These are phyloP conservation scores for Pseudolycoriella hygida DNA, from an alignment of 2,888 invertebrate species.

Conservation along the genomic window DNA sequence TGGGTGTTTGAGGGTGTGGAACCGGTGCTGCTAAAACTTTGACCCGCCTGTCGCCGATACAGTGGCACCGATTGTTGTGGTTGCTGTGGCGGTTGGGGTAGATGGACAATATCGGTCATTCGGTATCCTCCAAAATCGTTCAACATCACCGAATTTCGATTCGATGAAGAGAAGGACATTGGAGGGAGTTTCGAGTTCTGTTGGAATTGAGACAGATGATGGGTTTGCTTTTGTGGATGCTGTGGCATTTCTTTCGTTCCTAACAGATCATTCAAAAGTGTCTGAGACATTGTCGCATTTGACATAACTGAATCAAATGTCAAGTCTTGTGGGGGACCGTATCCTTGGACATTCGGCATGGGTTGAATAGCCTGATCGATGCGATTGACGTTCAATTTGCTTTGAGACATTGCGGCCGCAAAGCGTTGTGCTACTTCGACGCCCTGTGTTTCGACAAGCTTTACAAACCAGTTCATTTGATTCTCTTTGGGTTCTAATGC, in stretches of 20 bases:
- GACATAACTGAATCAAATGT: constrained; percentile 28
- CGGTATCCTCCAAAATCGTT: constrained; percentile 6
- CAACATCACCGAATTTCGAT: constrained; percentile 3
- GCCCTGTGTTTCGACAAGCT: constrained; percentile 34
- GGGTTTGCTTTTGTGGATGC: constrained; percentile 8
- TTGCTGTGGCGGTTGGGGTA: constrained; percentile 13
- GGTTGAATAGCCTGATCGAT: constrained; percentile 7
- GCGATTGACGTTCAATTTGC: constrained; percentile 9
- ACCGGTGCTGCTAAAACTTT: constrained; percentile 15
- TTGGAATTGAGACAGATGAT: constrained; percentile 6
- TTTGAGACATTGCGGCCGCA: constrained; percentile 21
- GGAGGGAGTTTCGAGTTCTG: constrained; percentile 18
- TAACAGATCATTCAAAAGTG: constrained; percentile 24
- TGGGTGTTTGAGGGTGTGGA: neutral
- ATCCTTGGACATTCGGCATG: constrained; percentile 9
- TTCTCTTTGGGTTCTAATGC: constrained; percentile 33
- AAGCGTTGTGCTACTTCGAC: constrained; percentile 38
- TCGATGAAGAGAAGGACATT: constrained; percentile 9
- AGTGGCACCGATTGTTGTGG: constrained; percentile 28
- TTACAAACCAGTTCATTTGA: constrained; percentile 37
- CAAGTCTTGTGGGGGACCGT: constrained; percentile 28
- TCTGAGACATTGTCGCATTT: constrained; percentile 26
- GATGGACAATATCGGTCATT: constrained; percentile 11
- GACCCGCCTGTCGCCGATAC: constrained; percentile 29
- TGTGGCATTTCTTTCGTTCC: constrained; percentile 16